Conservation (phyloP, 2,113 vertebrate genomes). For the Catharus bicknelli region DNA sequence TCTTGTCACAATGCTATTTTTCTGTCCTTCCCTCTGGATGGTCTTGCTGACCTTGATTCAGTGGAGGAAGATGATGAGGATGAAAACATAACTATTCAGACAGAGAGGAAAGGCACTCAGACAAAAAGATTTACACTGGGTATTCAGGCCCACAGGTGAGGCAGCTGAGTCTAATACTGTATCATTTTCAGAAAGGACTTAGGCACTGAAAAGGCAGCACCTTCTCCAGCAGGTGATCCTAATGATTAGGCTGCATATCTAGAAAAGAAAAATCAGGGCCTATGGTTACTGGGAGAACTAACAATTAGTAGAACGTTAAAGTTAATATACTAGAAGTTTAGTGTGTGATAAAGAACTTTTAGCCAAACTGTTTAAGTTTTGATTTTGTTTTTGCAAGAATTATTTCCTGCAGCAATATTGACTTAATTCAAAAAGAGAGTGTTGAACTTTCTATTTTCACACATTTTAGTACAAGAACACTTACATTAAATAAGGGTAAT, state of each 20-base stretch:
- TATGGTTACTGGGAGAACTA: background rate
- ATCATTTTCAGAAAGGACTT: background rate
- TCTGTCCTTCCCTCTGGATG: background rate
- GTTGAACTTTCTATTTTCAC: background rate
- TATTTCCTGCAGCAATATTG: background rate
- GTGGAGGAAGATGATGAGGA: background rate
- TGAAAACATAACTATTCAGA: background rate
- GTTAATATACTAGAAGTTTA: background rate
- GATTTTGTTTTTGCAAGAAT: background rate
- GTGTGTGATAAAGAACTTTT: background rate
- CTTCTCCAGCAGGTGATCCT: background rate
- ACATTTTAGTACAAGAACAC: background rate
- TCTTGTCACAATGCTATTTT: background rate
- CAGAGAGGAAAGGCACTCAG: background rate
- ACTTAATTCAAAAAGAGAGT: background rate
- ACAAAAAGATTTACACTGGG: background rate
- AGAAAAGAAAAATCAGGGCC: background rate
- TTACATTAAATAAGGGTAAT: background rate
- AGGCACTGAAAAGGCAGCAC: background rate
- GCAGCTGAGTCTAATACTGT: background rate
- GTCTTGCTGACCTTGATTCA: conserved; percentile 7
- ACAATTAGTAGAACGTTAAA: background rate
- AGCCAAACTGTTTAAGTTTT: background rate
- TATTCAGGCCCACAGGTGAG: background rate
- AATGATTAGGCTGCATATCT: background rate